A percentile compares a stretch with the other conserved stretches of the same genome.
Conservation (phyloP, 2,888 invertebrate species). For the Drosophila histrio region DNA sequence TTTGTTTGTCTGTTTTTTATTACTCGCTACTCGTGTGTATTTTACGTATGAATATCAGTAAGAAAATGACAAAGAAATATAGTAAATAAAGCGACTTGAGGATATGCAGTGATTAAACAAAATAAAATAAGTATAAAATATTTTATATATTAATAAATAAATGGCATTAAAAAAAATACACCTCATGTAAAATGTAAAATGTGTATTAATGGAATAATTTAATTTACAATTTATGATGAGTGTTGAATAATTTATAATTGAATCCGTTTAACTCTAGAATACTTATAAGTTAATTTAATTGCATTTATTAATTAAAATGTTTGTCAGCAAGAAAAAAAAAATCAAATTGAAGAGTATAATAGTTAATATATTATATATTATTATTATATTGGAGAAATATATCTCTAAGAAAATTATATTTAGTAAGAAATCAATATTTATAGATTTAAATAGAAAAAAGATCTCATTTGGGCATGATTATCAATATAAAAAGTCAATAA, state of each 20-base stretch:
- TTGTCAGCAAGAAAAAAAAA: too few species aligned
- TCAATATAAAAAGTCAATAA: too few species aligned
- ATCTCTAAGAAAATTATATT: not conserved
- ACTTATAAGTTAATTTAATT: too few species aligned
- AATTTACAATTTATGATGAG: too few species aligned
- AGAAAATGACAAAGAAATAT: not conserved
- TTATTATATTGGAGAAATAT: not conserved
- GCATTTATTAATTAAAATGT: too few species aligned
- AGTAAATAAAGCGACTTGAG: not conserved
- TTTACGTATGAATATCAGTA: slow-evolving; percentile 27
- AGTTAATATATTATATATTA: not conserved
- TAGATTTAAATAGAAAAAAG: not conserved
- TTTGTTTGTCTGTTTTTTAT: slow-evolving; percentile 4
- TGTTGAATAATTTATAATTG: too few species aligned
- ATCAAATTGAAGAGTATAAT: not conserved
- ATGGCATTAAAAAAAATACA: too few species aligned
- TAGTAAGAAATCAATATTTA: not conserved
- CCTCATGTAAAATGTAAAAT: too few species aligned
- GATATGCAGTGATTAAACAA: slow-evolving; percentile 1
- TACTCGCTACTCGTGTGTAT: not conserved
- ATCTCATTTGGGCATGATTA: too few species aligned
- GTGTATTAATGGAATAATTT: too few species aligned
- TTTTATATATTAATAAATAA: too few species aligned
- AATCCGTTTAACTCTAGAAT: too few species aligned
- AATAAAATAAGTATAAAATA: not conserved